Evolutionary conservation across 2,888 invertebrate genomes (phyloP), one percentile per base, ranked within the genome.

Genomic region (Idaea aversata): DNA sequence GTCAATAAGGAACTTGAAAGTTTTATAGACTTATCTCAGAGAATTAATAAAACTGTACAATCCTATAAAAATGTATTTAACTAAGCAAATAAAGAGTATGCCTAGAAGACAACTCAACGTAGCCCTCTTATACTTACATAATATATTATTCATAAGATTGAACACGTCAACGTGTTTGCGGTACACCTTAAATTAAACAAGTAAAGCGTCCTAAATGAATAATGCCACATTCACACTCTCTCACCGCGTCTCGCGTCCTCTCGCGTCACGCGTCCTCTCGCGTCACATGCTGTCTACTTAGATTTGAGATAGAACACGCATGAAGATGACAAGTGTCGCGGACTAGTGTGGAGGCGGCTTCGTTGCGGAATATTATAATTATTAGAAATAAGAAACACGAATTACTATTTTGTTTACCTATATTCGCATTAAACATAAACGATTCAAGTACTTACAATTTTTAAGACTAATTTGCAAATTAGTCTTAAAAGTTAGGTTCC

Each of bases 291-390:
- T 25, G 25, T 25, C 25, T 25, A 25, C 62, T 64, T 61, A 75
- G 89, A 89, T 86, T 80, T 76, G 81, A 80, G 88, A 88, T 90
- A 89, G 83, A 81, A 84, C 90, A 90, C 90, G 89, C 85, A 87
- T 89, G 88, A 82, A 80, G 75, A 72, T 74, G 80, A 82, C 87
- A 10, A 36, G 13, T 13, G 4, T 7, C 47, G 47, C 47, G 47
- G 47, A 10, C 47, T 47, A 47, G 10, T 10, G 47, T 5, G 47
- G 47, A 47, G 47, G 10, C 47, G 47, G 47, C 4, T 6, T 47
- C 13, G 7, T 13, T 47, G 3, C 25, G 25, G 3, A 2, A 47
- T 47, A 10, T 47, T 47, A 5, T 47, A 13, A 47, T 13, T 47
- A 25, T 25, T 25, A 25, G 25, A 25, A 25, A 25, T 25, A 25